Percentiles rank a stretch among this genome's conserved stretches.
These are phyloP conservation scores for Eublepharis macularius DNA, from an alignment of 2,113 vertebrate species.

Conservation along the genomic window DNA sequence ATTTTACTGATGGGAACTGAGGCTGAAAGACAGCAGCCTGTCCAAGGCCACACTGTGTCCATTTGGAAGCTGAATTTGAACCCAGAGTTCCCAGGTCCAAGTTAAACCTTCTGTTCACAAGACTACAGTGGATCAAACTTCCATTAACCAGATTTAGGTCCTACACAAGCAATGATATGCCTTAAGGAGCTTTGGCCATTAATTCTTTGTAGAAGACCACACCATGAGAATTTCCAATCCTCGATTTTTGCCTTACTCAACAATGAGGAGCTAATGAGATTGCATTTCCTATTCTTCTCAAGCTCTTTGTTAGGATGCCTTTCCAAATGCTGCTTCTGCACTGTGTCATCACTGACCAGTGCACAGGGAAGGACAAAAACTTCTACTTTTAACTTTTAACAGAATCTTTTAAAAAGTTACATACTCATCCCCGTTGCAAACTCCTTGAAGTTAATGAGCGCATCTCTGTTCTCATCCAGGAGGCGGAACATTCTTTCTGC, in stretches of 20 bases:
- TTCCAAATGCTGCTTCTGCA: accelerated
- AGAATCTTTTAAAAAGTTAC: conserved; percentile 34
- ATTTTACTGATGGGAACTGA: not conserved
- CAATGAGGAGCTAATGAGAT: not conserved
- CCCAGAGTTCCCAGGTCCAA: not conserved
- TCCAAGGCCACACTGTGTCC: not conserved
- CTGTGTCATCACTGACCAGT: not conserved
- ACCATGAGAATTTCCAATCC: not conserved
- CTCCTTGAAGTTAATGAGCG: conserved; percentile 97
- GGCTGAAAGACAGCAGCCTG: not conserved
- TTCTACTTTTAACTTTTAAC: not conserved
- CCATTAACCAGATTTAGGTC: not conserved
- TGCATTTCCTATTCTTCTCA: not conserved
- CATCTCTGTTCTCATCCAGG: conserved; percentile 90
- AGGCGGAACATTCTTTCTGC: conserved; percentile 90
- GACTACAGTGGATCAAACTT: not conserved
- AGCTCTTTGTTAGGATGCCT: not conserved
- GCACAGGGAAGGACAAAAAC: not conserved
- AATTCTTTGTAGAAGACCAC: not conserved
- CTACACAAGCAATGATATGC: not conserved
- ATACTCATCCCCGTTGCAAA: conserved; percentile 94
- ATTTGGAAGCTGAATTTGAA: not conserved
- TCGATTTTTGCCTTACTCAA: not conserved
- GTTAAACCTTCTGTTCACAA: not conserved
- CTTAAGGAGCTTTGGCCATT: not conserved